These are phyloP conservation scores for Karalla daura DNA, from an alignment of 2,797 vertebrate species.

Conservation along the genomic window DNA sequence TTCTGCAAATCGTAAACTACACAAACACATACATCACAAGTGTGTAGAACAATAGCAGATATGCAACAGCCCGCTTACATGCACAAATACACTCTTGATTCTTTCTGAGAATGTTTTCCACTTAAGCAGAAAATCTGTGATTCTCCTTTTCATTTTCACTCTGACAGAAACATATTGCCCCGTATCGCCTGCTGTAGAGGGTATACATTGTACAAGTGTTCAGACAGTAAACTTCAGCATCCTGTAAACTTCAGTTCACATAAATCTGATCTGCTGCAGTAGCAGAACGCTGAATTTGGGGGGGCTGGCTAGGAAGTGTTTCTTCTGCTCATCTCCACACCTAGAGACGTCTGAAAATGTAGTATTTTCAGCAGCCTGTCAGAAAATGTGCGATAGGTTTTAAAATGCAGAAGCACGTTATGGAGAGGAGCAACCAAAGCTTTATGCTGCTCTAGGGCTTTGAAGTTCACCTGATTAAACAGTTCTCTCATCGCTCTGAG, in stretches of 20 bases:
- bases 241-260: not conserved
- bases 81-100: not conserved
- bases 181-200: not conserved
- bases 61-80: too few relatives aligned
- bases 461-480: conserved; percentile 3
- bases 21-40: not conserved
- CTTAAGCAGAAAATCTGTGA: not conserved
- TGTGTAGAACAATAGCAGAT: not conserved
- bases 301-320: too few relatives aligned
- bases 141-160: not conserved
- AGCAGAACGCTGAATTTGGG: too few relatives aligned
- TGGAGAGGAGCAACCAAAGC: not conserved
- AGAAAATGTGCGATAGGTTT: not conserved
- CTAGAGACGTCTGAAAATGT: not conserved
- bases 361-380: not conserved
- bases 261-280: not conserved
- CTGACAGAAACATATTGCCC: not conserved
- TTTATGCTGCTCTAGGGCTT: not conserved
- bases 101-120: not conserved
- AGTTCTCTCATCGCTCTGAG: not conserved
- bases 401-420: not conserved
- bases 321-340: not conserved
- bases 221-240: not conserved
- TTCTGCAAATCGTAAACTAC: not conserved
- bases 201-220: too few relatives aligned